Evolutionary conservation across 1,140 invertebrate genomes (phyloP).

Genomic region (Latrodectus geometricus): DNA sequence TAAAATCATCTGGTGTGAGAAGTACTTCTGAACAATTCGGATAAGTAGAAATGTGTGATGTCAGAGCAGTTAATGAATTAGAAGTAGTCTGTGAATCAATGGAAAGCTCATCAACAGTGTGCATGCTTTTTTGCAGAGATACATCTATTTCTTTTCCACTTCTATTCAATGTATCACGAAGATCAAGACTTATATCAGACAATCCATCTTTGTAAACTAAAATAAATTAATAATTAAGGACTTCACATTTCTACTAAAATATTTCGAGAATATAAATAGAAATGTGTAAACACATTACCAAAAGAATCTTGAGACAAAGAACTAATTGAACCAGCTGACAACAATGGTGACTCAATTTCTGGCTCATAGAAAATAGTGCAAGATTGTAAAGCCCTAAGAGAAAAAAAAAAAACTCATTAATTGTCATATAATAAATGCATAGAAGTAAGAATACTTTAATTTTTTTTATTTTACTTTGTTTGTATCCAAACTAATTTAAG

Average conservation of each 20-base stretch:
- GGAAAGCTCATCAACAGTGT: conserved; percentile 4
- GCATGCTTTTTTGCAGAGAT: not conserved
- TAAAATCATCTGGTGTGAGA: conserved; percentile 91
- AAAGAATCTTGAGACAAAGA: conserved; percentile 68
- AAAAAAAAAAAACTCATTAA: conserved; percentile 10
- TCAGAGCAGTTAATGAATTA: conserved; percentile 11
- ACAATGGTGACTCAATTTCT: conserved; percentile 64
- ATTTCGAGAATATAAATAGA: not conserved
- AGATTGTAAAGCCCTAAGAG: conserved; percentile 79
- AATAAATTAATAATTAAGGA: not conserved
- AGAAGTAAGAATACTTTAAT: not conserved
- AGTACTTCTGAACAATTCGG: conserved; percentile 68
- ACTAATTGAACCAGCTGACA: conserved; percentile 65
- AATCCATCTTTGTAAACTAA: conserved; percentile 66
- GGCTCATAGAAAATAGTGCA: conserved; percentile 83
- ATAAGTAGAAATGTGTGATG: conserved; percentile 32
- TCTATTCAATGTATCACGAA: not conserved
- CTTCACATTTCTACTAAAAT: too few species aligned
- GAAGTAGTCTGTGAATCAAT: conserved; percentile 9
- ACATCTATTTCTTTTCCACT: conserved; percentile 33
- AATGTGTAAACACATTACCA: conserved; percentile 63
- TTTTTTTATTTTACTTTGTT: conserved; percentile 74
- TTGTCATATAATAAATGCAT: not conserved
- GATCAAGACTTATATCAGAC: conserved; percentile 67
- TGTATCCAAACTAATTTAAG: conserved; percentile 87